A percentile compares a stretch with the other conserved stretches of the same genome.
These are phyloP conservation scores for Antennarius maculatus DNA, from an alignment of 2,797 vertebrate species.

Conservation along the genomic window DNA sequence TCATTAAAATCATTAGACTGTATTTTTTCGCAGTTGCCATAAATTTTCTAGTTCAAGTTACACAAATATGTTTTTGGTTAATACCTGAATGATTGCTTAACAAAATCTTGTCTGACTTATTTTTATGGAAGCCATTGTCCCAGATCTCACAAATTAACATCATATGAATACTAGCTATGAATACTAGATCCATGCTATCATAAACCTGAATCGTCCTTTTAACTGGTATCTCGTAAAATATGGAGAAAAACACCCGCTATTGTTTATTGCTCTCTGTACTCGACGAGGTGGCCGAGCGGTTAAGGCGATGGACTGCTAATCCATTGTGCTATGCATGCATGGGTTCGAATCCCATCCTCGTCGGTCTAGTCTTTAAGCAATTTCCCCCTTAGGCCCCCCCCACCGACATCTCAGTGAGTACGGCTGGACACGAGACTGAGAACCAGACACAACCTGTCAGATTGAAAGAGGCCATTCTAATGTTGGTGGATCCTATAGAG, in stretches of 20 bases:
- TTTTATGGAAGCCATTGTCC: conserved; percentile 4
- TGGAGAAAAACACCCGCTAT: too few relatives aligned
- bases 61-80: conserved; percentile 1
- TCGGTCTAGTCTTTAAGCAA: conserved; percentile 47
- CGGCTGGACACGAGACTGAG: too few relatives aligned
- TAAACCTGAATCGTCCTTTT: conserved; percentile 19
- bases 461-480: too few relatives aligned
- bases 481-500: too few relatives aligned
- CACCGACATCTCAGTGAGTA: too few relatives aligned
- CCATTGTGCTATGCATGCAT: conserved; percentile 91
- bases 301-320: conserved; percentile 98
- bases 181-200: conserved; percentile 18
- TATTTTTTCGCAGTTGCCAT: neutral
- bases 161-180: conserved; percentile 2
- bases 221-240: too few relatives aligned
- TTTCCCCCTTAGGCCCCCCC: too few relatives aligned
- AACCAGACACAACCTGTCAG: too few relatives aligned
- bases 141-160: conserved; percentile 2
- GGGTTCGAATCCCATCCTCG: conserved; percentile 90
- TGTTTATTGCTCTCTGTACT: too few relatives aligned
- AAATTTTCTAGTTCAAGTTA: conserved; percentile 10
- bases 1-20: neutral
- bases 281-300: conserved; percentile 89
- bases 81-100: too few relatives aligned
- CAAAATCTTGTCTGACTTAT: neutral